These are phyloP conservation scores for Bombycilla garrulus DNA, from an alignment of 2,113 vertebrate genomes.

Conservation along the genomic window DNA sequence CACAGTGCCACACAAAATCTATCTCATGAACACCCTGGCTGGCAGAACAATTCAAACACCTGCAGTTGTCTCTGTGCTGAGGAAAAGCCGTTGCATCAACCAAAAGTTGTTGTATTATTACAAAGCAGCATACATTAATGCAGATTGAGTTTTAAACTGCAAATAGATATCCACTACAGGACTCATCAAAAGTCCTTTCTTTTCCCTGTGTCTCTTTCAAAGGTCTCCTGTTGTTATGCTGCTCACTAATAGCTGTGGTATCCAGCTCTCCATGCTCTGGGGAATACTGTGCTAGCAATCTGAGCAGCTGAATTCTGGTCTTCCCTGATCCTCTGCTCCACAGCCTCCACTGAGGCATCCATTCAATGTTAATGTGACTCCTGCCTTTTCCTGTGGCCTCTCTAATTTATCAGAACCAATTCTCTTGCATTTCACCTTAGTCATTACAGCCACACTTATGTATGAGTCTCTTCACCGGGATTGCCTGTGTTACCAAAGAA, in stretches of 20 bases:
- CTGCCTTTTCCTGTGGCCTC: not conserved
- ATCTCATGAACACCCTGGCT: not conserved
- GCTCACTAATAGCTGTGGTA: not conserved
- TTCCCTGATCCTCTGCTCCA: not conserved
- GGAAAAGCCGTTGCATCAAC: not conserved
- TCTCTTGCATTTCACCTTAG: not conserved
- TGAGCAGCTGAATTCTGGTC: not conserved
- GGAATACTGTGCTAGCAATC: not conserved
- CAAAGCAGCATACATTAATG: not conserved
- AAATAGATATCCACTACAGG: not conserved
- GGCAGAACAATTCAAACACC: not conserved
- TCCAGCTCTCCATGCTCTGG: not conserved
- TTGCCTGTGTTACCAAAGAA: not conserved
- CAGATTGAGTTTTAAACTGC: not conserved
- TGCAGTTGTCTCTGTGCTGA: not conserved
- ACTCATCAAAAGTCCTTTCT: not conserved
- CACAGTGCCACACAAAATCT: slow-evolving; percentile 14
- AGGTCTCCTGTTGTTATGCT: not conserved
- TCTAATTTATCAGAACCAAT: not conserved
- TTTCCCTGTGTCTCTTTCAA: not conserved
- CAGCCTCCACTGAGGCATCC: not conserved
- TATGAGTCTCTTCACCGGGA: not conserved
- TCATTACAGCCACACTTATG: not conserved
- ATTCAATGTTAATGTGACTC: not conserved
- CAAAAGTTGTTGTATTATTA: not conserved